Percentiles rank a stretch among this genome's conserved stretches.
phyloP scores from a whole-genome alignment of 2,797 vertebrate species.

The Rhabdophis nuchalis region DNA sequence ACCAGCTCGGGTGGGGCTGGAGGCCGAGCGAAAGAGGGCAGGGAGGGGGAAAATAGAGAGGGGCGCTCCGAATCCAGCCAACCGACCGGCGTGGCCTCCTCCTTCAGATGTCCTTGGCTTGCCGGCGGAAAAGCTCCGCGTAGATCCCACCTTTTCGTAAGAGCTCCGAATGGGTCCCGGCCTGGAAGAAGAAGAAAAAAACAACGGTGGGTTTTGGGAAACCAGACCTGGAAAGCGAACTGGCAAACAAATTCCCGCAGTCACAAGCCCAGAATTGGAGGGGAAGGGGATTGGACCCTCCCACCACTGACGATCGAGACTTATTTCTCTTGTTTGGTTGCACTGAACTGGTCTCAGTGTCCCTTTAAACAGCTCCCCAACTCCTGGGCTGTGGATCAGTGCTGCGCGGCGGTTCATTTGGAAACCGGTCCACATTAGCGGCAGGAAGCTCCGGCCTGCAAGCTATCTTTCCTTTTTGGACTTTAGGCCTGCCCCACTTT shows the following conservation, averaged over 20 bases:
- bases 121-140: conserved; percentile 83
- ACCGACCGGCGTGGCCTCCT: rapidly evolving
- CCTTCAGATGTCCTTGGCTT: conserved; percentile 66
- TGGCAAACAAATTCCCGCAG: background rate
- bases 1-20: background rate
- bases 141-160: conserved; percentile 83
- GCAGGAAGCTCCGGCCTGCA: no score
- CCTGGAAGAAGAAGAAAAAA: conserved; percentile 58
- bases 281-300: background rate
- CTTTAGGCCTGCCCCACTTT: no score
- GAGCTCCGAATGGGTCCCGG: conserved; percentile 83
- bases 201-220: background rate
- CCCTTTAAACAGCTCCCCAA: background rate
- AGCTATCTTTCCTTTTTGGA: no score
- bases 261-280: background rate
- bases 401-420: no score
- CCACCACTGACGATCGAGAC: background rate
- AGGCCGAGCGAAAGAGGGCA: background rate
- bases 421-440: no score
- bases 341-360: background rate
- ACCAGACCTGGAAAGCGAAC: background rate
- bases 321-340: no score
- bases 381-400: no score
- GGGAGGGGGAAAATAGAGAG: rapidly evolving
- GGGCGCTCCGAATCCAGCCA: rapidly evolving